phyloP scores from a whole-genome alignment of 2,113 vertebrate genomes.

The Pteruthius melanotis region DNA sequence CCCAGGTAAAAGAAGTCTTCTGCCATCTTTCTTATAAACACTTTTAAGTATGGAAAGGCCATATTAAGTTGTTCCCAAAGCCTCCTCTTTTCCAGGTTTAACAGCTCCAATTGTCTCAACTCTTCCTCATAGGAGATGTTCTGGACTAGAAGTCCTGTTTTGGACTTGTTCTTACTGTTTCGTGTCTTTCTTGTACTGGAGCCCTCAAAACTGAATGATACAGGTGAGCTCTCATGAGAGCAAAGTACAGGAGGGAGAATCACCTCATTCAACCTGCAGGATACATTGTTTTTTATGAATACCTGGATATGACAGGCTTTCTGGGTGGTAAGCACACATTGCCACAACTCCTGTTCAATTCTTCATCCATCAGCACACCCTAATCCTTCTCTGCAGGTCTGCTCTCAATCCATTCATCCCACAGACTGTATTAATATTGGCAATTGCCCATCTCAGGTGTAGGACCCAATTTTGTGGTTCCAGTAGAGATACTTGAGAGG shows the following conservation, averaged over 20 bases:
- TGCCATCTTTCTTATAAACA: background rate
- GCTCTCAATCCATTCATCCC: background rate
- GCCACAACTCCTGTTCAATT: background rate
- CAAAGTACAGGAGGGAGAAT: background rate
- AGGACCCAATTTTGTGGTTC: background rate
- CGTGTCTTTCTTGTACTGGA: background rate
- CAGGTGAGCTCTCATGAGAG: fast-evolving
- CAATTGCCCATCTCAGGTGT: background rate
- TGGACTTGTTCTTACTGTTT: background rate
- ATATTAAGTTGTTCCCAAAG: background rate
- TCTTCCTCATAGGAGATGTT: background rate
- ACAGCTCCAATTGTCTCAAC: background rate
- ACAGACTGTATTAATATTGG: background rate
- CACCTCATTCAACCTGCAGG: background rate
- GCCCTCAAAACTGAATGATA: background rate
- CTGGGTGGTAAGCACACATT: background rate
- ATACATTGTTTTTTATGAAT: background rate
- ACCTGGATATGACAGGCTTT: background rate
- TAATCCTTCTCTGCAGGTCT: background rate
- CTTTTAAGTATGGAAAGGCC: background rate
- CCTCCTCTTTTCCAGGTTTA: background rate
- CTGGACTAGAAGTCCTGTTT: background rate
- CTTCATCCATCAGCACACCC: background rate
- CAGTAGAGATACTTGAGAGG: background rate
- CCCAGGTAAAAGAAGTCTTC: background rate